Conservation (phyloP, 2,113 vertebrate species). For the Benitochromis conjunctus region DNA sequence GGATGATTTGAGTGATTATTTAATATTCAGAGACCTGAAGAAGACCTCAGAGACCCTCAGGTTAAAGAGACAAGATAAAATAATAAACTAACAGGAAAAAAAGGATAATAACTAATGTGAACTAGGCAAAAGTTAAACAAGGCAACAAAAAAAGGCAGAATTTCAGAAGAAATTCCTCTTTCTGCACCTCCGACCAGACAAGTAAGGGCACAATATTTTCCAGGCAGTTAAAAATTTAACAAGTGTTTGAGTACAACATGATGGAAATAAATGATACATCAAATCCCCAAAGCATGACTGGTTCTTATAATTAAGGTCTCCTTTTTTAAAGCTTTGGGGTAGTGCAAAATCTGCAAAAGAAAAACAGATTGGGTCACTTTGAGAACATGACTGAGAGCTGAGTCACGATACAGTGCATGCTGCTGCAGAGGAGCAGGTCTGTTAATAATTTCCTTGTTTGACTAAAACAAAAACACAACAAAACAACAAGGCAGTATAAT, state of each 20-base stretch:
- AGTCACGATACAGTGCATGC: conserved; percentile 24
- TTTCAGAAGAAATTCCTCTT: background rate
- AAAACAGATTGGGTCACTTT: conserved; percentile 41
- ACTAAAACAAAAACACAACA: conserved; percentile 61
- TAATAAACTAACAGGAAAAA: too few relatives aligned
- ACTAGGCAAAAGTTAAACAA: background rate
- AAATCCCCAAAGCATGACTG: background rate
- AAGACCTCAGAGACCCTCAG: background rate
- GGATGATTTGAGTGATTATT: background rate
- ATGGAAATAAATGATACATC: background rate
- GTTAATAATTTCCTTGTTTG: conserved; percentile 61
- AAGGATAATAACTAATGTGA: too few relatives aligned
- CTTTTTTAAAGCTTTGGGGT: conserved; percentile 1
- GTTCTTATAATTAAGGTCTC: background rate
- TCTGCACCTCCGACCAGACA: background rate
- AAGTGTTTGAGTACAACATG: background rate
- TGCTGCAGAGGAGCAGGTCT: conserved; percentile 28
- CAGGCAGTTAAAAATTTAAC: background rate
- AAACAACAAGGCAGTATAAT: conserved; percentile 59
- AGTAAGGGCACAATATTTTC: background rate
- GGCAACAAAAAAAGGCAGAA: background rate
- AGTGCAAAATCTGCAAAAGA: conserved; percentile 22
- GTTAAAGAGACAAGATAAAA: too few relatives aligned
- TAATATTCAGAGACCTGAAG: background rate
- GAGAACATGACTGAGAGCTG: conserved; percentile 42